These are phyloP conservation scores for Eupithecia subfuscata DNA, from an alignment of 2,888 invertebrate species.

Conservation along the genomic window DNA sequence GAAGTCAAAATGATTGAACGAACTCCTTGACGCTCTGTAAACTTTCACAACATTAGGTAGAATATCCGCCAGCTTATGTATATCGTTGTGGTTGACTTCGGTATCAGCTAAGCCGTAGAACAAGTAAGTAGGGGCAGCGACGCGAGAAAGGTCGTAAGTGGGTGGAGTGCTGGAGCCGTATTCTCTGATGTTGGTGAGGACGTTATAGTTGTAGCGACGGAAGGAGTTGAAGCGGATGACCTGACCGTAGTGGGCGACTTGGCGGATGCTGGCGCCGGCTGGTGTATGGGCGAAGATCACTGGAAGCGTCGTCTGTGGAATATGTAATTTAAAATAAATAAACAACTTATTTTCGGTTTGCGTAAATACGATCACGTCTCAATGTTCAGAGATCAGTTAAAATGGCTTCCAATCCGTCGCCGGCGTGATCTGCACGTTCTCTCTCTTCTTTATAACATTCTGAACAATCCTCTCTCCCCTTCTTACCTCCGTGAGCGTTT, in stretches of 20 bases:
- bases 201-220: conserved; percentile 56
- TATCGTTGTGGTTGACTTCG: conserved; percentile 52
- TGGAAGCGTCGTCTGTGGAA: conserved; percentile 62
- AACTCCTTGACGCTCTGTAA: conserved; percentile 41
- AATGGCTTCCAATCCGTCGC: no score
- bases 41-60: conserved; percentile 50
- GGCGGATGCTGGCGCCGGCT: conserved; percentile 62
- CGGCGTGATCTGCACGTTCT: no score
- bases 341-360: no score
- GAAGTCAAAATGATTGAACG: conserved; percentile 62
- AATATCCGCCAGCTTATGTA: conserved; percentile 44
- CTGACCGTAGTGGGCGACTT: conserved; percentile 63
- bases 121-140: conserved; percentile 55
- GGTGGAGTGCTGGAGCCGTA: conserved; percentile 59
- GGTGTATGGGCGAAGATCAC: conserved; percentile 60
- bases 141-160: conserved; percentile 51
- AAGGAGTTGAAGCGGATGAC: conserved; percentile 53
- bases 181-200: conserved; percentile 49
- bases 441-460: no score
- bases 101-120: conserved; percentile 55
- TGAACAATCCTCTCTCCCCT: no score
- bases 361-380: no score
- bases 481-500: no score
- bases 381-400: no score
- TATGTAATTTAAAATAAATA: not conserved